These are phyloP conservation scores for Nycticryphes semicollaris DNA, from an alignment of 2,113 vertebrate genomes.

Conservation along the genomic window DNA sequence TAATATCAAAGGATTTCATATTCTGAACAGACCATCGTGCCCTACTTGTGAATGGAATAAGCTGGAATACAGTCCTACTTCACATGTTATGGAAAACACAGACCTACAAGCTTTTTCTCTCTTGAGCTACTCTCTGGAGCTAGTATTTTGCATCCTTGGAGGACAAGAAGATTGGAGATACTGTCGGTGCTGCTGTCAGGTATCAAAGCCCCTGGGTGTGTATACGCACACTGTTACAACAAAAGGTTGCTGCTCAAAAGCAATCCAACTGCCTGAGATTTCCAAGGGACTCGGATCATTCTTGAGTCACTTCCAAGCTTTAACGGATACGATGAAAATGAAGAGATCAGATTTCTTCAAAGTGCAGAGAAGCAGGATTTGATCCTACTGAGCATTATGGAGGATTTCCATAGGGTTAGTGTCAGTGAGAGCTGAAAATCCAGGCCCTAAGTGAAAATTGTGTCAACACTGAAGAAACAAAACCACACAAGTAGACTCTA, in stretches of 20 bases:
- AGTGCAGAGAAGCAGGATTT: not conserved
- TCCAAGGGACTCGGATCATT: not conserved
- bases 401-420: not conserved
- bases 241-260: not conserved
- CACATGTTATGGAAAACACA: not conserved
- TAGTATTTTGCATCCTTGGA: not conserved
- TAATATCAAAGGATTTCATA: not conserved
- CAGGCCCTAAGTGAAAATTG: not conserved
- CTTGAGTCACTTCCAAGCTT: not conserved
- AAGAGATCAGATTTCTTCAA: not conserved
- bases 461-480: not conserved
- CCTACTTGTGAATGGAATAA: not conserved
- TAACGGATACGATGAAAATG: not conserved
- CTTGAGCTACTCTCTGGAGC: not conserved
- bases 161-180: not conserved
- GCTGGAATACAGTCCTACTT: not conserved
- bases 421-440: not conserved
- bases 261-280: not conserved
- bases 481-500: not conserved
- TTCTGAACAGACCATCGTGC: not conserved
- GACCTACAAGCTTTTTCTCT: not conserved
- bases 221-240: not conserved
- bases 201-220: not conserved
- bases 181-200: not conserved
- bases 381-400: not conserved